phyloP scores from a whole-genome alignment of 2,113 vertebrate species.

The Pachycephala philippinensis region DNA sequence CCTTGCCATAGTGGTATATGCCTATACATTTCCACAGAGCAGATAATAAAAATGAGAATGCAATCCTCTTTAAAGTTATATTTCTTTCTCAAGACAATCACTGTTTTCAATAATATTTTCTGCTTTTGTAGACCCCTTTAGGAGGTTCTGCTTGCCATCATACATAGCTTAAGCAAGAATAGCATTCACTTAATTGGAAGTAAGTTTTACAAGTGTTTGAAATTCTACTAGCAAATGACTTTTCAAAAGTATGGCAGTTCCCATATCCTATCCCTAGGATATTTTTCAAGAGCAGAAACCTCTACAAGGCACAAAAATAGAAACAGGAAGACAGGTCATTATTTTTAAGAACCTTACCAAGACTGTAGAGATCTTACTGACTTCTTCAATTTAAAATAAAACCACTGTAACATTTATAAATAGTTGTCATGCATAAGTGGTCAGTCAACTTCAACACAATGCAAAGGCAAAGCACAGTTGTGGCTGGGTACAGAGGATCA shows the following conservation, averaged over 20 bases:
- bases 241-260: neutral
- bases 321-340: neutral
- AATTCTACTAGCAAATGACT: neutral
- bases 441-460: slow-evolving; percentile 16
- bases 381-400: neutral
- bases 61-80: neutral
- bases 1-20: neutral
- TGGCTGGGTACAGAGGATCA: neutral
- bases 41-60: slow-evolving; percentile 33
- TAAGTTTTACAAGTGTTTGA: neutral
- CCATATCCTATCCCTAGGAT: neutral
- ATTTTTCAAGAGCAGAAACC: neutral
- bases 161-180: neutral
- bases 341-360: slow-evolving; percentile 37
- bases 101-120: neutral
- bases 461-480: slow-evolving; percentile 10
- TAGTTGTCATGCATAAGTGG: slow-evolving; percentile 20
- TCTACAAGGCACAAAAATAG: neutral
- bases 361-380: neutral
- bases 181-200: neutral
- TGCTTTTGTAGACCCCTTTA: neutral
- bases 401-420: neutral
- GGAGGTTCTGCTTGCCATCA: neutral
- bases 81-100: slow-evolving; percentile 10
- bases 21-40: neutral